Evolutionary conservation across 2,797 vertebrate genomes (phyloP).

Genomic region (Dryobates pubescens): DNA sequence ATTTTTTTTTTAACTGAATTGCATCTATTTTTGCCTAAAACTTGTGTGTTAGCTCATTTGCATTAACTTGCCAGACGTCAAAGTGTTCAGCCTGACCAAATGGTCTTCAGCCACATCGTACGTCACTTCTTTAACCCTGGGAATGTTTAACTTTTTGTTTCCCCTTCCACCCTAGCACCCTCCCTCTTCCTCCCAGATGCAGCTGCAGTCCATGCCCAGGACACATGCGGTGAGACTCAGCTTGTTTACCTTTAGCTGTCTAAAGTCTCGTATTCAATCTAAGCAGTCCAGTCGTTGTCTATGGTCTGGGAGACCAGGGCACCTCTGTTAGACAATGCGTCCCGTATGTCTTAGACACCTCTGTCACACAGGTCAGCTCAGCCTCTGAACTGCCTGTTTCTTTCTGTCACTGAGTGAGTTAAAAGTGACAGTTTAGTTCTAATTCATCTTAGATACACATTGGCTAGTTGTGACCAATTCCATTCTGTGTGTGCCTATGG

Average conservation of each 20-base stretch:
- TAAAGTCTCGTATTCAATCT: slow-evolving; percentile 59
- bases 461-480: neutral
- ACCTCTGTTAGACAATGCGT: neutral
- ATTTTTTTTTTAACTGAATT: neutral
- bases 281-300: slow-evolving; percentile 45
- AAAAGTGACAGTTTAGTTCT: neutral
- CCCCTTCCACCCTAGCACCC: slow-evolving; percentile 71
- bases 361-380: neutral
- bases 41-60: neutral
- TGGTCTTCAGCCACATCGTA: neutral
- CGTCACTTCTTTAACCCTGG: neutral
- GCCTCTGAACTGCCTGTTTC: neutral
- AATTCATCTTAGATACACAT: neutral
- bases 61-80: neutral
- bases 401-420: neutral
- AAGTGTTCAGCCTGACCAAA: neutral
- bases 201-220: slow-evolving; percentile 71
- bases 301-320: neutral
- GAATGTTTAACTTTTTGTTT: slow-evolving; percentile 66
- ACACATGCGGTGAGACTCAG: slow-evolving; percentile 65
- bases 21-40: neutral
- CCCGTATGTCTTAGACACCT: neutral
- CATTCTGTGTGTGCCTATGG: slow-evolving; percentile 22
- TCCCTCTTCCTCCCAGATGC: slow-evolving; percentile 72
- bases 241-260: slow-evolving; percentile 69